Evolutionary conservation across 2,113 vertebrate species (phyloP).

Genomic region (Recurvirostra avosetta): DNA sequence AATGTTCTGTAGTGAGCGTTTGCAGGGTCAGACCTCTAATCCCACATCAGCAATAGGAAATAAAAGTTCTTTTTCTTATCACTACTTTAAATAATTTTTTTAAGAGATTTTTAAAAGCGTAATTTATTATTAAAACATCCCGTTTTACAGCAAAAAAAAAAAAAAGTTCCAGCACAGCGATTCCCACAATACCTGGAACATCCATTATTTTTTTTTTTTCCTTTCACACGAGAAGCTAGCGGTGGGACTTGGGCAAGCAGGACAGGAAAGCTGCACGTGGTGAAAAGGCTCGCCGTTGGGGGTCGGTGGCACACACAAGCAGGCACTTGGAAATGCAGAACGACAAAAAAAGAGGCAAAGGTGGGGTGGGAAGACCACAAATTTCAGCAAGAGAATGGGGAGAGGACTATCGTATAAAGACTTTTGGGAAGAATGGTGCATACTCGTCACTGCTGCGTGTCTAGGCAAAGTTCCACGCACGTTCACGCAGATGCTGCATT

Average conservation of each 20-base stretch:
- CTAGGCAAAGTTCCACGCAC: rapidly evolving
- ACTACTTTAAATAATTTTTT: background rate
- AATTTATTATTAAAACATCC: background rate
- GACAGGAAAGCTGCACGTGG: background rate
- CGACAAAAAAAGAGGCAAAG: background rate
- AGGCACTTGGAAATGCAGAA: background rate
- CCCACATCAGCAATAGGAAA: background rate
- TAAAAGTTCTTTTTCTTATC: background rate
- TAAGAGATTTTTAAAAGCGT: background rate
- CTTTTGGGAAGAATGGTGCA: background rate
- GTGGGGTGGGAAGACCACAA: background rate
- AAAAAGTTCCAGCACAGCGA: background rate
- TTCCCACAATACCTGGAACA: background rate
- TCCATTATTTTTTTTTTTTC: background rate
- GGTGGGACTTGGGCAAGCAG: background rate
- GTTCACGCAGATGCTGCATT: background rate
- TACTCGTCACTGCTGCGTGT: background rate
- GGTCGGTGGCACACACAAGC: background rate
- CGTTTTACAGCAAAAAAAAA: background rate
- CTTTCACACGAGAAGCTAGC: background rate
- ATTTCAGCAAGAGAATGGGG: background rate
- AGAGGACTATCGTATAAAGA: background rate
- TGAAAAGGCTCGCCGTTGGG: background rate
- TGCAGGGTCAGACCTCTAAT: background rate
- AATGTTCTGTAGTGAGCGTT: background rate